Conservation (phyloP, 2,797 vertebrate species). For the Sibirionetta formosa region DNA sequence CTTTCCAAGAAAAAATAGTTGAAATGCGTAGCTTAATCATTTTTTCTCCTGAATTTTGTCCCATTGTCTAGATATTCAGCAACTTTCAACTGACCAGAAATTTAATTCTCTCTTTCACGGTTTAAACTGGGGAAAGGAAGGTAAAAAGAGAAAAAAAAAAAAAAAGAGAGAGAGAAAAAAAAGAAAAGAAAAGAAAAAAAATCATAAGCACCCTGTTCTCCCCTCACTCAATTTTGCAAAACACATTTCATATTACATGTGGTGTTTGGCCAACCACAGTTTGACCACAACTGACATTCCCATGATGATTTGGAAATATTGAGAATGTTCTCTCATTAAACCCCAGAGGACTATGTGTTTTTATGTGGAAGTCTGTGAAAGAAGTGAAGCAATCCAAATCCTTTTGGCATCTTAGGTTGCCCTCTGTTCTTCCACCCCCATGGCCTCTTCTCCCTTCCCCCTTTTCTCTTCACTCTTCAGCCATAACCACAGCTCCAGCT, state of each 20-base stretch:
- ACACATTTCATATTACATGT: neutral
- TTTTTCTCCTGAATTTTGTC: neutral
- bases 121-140: neutral
- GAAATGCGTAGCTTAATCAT: neutral
- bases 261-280: neutral
- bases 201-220: neutral
- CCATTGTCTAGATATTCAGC: neutral
- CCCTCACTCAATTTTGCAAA: neutral
- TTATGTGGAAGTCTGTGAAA: neutral
- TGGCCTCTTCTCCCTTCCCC: neutral
- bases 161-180: no score
- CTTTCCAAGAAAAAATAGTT: neutral
- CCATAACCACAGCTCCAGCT: neutral
- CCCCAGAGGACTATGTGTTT: slow-evolving; percentile 4
- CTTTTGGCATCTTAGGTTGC: neutral
- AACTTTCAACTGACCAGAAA: neutral
- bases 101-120: neutral
- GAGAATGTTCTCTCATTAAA: slow-evolving; percentile 39
- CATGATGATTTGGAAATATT: slow-evolving; percentile 5
- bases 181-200: neutral
- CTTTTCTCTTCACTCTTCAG: neutral
- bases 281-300: slow-evolving; percentile 26
- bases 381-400: slow-evolving; percentile 16
- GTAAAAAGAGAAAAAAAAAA: neutral
- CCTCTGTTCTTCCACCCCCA: neutral